Percentiles rank a stretch among this genome's conserved stretches.
These are phyloP conservation scores for Irena cyanogastra DNA, from an alignment of 2,113 vertebrate species.

Conservation along the genomic window DNA sequence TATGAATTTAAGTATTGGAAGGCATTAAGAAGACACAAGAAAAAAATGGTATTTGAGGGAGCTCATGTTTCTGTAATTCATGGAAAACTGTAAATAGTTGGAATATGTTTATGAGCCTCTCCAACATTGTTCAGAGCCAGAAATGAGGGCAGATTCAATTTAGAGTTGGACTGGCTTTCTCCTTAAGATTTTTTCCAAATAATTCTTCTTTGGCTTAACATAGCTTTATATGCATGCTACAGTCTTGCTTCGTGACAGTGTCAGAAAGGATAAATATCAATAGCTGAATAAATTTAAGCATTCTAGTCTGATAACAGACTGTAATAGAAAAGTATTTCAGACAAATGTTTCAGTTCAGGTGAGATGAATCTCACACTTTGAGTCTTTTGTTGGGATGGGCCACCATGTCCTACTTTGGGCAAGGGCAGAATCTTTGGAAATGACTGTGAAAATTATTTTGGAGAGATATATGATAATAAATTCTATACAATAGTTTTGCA, in stretches of 20 bases:
- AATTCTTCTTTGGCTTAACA: neutral
- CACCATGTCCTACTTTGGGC: neutral
- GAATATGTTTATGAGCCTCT: neutral
- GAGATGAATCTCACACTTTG: neutral
- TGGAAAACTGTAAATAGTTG: neutral
- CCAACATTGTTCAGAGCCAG: neutral
- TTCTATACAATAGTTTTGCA: neutral
- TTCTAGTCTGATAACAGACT: neutral
- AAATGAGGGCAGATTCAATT: neutral
- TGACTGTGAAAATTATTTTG: neutral
- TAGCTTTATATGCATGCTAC: neutral
- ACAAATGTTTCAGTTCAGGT: neutral
- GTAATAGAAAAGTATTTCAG: neutral
- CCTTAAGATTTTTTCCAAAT: neutral
- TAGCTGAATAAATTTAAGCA: neutral
- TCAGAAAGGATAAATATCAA: neutral
- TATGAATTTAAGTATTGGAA: neutral
- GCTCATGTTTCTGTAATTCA: neutral
- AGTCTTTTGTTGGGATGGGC: neutral
- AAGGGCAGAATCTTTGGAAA: neutral
- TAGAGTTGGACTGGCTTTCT: neutral
- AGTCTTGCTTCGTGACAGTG: neutral
- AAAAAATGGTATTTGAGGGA: neutral
- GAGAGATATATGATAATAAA: neutral
- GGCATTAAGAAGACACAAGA: neutral